These are phyloP conservation scores for Chelonia mydas DNA, from an alignment of 2,797 vertebrate species.

Conservation along the genomic window DNA sequence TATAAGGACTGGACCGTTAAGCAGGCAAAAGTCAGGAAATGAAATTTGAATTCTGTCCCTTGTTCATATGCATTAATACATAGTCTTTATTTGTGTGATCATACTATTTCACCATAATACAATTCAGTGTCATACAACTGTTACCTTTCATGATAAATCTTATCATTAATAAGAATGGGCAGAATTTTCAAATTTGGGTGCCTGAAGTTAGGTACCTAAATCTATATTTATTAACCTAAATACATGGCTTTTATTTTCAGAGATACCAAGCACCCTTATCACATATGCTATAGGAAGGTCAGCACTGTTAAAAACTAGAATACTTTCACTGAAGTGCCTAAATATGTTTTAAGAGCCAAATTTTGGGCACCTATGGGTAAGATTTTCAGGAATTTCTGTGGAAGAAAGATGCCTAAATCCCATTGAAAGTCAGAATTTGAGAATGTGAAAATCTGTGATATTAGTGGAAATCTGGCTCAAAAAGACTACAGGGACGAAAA, in stretches of 20 bases:
- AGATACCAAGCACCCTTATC: not conserved
- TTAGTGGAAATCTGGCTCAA: not conserved
- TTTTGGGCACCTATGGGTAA: not conserved
- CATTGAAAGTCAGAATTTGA: not conserved
- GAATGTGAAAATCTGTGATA: not conserved
- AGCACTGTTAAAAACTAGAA: fast-evolving
- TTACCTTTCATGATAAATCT: too few relatives aligned
- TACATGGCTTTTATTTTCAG: not conserved
- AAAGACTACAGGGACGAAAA: not conserved
- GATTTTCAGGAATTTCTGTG: not conserved
- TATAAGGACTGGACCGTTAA: not conserved
- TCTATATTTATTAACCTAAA: too few relatives aligned
- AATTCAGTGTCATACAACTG: too few relatives aligned
- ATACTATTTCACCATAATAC: not conserved
- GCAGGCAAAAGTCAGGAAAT: not conserved
- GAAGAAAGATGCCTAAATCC: not conserved
- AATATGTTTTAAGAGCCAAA: not conserved
- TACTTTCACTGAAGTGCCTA: not conserved
- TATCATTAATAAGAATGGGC: too few relatives aligned
- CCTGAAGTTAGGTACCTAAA: too few relatives aligned
- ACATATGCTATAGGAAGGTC: too few relatives aligned
- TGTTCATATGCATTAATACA: not conserved
- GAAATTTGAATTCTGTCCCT: not conserved
- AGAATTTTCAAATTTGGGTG: too few relatives aligned
- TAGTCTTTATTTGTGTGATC: not conserved